Base-by-base conservation (phyloP, 1,140 invertebrate species). In the Archivesica marissinica region DNA sequence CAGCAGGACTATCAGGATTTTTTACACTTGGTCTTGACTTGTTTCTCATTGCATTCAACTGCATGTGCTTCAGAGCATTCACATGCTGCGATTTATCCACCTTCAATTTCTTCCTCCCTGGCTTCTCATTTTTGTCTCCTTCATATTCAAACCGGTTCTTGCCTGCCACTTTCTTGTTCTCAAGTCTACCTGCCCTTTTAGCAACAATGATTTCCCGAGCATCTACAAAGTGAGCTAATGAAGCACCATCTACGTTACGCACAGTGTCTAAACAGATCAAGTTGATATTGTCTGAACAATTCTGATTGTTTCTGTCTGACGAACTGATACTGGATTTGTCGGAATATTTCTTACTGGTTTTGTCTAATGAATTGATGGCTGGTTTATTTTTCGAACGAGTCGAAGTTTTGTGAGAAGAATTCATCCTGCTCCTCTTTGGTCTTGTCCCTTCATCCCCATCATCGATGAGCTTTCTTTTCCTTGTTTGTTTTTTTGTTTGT, bases 141-240 rank as follows among this genome's bases (percentile, higher is more conserved):
- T 72, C 17, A 30, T 50, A 47, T 30, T 72, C 68, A 72, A 64
- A 20, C 23, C 2, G 13, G 4, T 64, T 33, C n/a, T 64, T 64
- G 0, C 30, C 25, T 0, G 15, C 20, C 7, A 30, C 28, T 20
- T 72, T 72, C 41, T 72, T 44, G 33, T 72, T 72, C 20, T 44
- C 68, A 23, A 72, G 39, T 30, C 68, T 44, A 13, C 44, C 44
- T 17, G 68, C 68, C 6, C 68, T 20, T 15, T 41, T 72, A 17
- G 68, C 68, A 17, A 15, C 23, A 47, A 72, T 72, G 23, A 72
- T 72, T 30, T 72, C 68, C 1, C 68, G 39, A 30, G 68, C 68
- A 72, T 72, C 68, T 1, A 9, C 0, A 4, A 72, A 25, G 3
- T 50, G 13, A 0, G 41, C 41, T 2, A 1, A 52, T n/a, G 1